A percentile compares a stretch with the other conserved stretches of the same genome.
Conservation (phyloP, 2,888 invertebrate species). For the Apamea epomidion region DNA sequence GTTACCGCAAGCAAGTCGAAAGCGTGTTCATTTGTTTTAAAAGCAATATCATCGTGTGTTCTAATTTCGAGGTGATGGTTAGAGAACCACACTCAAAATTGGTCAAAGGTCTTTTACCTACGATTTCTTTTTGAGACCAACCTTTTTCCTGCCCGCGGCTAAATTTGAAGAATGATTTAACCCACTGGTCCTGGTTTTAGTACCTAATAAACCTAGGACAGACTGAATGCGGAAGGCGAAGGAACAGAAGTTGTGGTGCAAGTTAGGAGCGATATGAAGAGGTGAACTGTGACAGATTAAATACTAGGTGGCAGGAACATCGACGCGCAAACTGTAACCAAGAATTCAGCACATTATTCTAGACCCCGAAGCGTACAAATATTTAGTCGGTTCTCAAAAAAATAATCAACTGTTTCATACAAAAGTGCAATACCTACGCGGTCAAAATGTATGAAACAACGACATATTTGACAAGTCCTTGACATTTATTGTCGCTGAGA, state of each 20-base stretch:
- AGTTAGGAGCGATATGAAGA: background rate
- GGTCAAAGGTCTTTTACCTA: background rate
- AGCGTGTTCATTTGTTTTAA: background rate
- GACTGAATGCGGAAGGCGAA: background rate
- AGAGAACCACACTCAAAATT: background rate
- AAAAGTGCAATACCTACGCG: too few species aligned
- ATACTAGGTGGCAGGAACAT: background rate
- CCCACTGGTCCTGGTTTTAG: background rate
- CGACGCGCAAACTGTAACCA: background rate
- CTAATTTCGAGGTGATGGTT: background rate
- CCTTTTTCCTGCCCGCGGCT: too few species aligned
- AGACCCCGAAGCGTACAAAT: too few species aligned
- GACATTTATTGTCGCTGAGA: too few species aligned
- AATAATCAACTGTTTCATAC: too few species aligned
- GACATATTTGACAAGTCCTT: too few species aligned
- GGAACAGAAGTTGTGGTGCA: background rate
- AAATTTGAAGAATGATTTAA: background rate
- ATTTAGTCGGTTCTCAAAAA: too few species aligned
- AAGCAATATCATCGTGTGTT: background rate
- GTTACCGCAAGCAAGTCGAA: background rate
- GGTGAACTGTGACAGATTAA: background rate
- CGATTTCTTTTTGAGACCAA: background rate
- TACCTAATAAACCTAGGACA: background rate
- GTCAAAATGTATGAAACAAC: too few species aligned
- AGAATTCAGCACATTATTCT: background rate